Evolutionary conservation across 2,113 vertebrate genomes (phyloP).

Genomic region (Colius striatus): DNA sequence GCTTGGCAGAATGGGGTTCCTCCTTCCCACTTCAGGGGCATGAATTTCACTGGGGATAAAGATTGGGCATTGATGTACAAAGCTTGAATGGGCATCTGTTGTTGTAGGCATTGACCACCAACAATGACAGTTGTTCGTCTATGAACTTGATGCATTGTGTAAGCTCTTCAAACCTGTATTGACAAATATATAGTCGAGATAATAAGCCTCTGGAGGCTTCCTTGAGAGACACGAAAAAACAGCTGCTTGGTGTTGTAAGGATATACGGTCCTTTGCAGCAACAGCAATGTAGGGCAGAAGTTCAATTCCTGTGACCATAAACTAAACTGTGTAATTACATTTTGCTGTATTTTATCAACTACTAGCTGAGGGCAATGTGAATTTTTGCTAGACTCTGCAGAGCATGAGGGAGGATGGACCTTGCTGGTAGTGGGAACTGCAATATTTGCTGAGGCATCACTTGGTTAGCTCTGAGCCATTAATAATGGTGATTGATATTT

Average conservation of each 20-base stretch:
- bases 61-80: not conserved
- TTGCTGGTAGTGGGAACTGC: not conserved
- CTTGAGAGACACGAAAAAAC: not conserved
- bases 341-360: not conserved
- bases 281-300: not conserved
- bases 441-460: not conserved
- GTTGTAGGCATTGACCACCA: not conserved
- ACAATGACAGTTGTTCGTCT: not conserved
- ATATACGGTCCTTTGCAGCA: not conserved
- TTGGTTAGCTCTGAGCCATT: not conserved
- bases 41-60: constrained; percentile 26
- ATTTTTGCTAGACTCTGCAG: not conserved
- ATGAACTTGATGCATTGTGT: not conserved
- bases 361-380: not conserved
- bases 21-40: not conserved
- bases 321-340: not conserved
- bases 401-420: not conserved
- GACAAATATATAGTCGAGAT: constrained; percentile 8
- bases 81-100: constrained; percentile 35
- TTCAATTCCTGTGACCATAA: not conserved
- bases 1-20: not conserved
- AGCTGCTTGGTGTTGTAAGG: not conserved
- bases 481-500: not conserved
- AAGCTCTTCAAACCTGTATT: constrained; percentile 39
- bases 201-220: constrained; percentile 25